Conservation (phyloP, 1,140 invertebrate genomes). For the Proctacanthus coquilletti region DNA sequence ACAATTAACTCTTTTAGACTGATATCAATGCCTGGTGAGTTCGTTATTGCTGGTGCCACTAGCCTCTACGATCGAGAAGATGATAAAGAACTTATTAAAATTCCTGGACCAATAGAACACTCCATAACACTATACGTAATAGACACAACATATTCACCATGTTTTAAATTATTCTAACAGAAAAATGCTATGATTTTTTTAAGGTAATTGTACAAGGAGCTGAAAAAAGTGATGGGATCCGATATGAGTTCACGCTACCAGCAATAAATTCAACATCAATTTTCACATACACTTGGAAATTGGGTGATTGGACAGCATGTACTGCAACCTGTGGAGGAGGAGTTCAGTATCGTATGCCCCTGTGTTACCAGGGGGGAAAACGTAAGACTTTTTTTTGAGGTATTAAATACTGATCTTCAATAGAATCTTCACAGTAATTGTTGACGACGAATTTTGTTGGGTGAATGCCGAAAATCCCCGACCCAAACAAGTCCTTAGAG, state of each 20-base stretch:
- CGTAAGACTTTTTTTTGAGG: constrained; percentile 17
- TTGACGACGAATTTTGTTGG: constrained; percentile 50
- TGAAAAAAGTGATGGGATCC: constrained; percentile 59
- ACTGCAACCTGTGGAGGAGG: constrained; percentile 63
- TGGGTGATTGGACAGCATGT: constrained; percentile 64
- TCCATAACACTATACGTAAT: constrained; percentile 67
- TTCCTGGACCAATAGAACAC: constrained; percentile 67
- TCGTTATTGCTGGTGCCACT: constrained; percentile 64
- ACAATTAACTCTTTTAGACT: constrained; percentile 30
- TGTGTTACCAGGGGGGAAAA: constrained; percentile 48
- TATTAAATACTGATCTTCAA: background rate
- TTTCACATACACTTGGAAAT: constrained; percentile 54
- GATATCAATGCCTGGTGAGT: constrained; percentile 66
- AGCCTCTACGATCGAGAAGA: constrained; percentile 67
- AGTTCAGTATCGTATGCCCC: constrained; percentile 40
- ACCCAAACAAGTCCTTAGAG: constrained; percentile 39
- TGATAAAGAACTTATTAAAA: constrained; percentile 65
- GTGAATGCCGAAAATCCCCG: constrained; percentile 36
- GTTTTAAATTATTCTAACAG: background rate
- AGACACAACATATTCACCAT: background rate
- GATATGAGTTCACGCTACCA: constrained; percentile 68
- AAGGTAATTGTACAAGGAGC: constrained; percentile 68
- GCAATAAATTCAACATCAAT: constrained; percentile 37
- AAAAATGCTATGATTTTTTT: constrained; percentile 14
- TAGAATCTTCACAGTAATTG: constrained; percentile 27